phyloP scores from a whole-genome alignment of 1,140 invertebrate genomes.

The Matsumurasca onukii region DNA sequence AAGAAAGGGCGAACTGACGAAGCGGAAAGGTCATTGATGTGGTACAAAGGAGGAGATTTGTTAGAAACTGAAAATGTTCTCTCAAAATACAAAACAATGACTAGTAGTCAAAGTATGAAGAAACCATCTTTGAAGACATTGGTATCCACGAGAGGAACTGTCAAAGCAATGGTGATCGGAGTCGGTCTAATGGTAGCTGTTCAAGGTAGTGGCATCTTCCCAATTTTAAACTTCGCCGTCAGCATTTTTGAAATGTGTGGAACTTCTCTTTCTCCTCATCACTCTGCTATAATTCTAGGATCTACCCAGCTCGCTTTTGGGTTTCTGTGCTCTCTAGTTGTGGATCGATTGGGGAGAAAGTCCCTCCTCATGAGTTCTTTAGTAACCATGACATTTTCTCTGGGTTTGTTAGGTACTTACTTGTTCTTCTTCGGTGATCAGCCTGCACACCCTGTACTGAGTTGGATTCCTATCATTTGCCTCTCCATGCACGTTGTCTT shows the following conservation, averaged over 20 bases:
- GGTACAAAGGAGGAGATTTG: conserved; percentile 60
- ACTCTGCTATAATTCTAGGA: conserved; percentile 75
- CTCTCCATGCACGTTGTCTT: conserved; percentile 28
- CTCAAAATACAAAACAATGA: conserved; percentile 19
- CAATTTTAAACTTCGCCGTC: conserved; percentile 83
- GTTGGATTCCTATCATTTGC: conserved; percentile 37
- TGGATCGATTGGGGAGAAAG: conserved; percentile 60
- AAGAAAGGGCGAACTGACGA: conserved; percentile 52
- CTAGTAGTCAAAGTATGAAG: conserved; percentile 38
- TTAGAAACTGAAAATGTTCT: conserved; percentile 46
- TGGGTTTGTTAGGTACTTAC: conserved; percentile 37
- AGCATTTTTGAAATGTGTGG: conserved; percentile 74
- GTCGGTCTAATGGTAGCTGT: conserved; percentile 81
- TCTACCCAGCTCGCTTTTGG: conserved; percentile 55
- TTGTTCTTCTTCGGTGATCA: conserved; percentile 44
- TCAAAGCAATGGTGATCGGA: conserved; percentile 70
- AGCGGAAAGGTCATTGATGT: conserved; percentile 56
- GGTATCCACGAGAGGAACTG: conserved; percentile 56
- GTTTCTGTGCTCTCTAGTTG: conserved; percentile 52
- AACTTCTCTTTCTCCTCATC: conserved; percentile 61
- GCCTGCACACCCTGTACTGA: conserved; percentile 35
- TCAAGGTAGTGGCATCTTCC: conserved; percentile 80
- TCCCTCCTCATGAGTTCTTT: conserved; percentile 56
- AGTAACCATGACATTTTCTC: conserved; percentile 49
- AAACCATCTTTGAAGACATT: conserved; percentile 54